Evolutionary conservation across 2,888 invertebrate species (phyloP).

Genomic region (Eugnorisma glareosa): DNA sequence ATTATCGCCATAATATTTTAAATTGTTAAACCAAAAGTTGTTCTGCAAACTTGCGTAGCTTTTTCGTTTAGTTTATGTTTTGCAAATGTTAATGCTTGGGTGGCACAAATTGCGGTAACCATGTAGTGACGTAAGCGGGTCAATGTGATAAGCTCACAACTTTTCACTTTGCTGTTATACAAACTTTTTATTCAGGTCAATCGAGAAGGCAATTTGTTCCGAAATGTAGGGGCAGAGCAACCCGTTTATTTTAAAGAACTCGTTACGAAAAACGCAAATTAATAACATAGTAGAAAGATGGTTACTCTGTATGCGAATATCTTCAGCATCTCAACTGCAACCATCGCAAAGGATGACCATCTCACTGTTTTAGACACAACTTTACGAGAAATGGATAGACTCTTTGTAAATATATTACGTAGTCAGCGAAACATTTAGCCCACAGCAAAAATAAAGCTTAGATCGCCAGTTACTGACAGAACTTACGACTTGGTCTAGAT

Average conservation of each 20-base stretch:
- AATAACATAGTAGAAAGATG: not conserved
- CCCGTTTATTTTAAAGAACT: not conserved
- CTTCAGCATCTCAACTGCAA: no score
- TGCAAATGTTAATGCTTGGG: not conserved
- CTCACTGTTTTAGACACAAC: not conserved
- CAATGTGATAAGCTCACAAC: constrained; percentile 1
- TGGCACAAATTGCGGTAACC: not conserved
- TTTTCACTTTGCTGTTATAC: not conserved
- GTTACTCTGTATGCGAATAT: no score
- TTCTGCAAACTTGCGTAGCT: not conserved
- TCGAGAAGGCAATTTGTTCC: not conserved
- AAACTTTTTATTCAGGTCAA: not conserved
- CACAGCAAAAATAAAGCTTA: not conserved
- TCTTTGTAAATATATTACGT: constrained; percentile 2
- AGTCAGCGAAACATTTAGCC: constrained; percentile 7
- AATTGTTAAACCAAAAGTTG: not conserved
- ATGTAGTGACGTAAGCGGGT: constrained; percentile 1
- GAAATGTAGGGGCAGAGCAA: not conserved
- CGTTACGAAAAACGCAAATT: not conserved
- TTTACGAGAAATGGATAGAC: constrained; percentile 11
- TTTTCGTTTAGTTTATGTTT: not conserved
- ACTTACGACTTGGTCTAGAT: not conserved
- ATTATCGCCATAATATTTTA: not conserved
- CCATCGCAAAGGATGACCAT: not conserved
- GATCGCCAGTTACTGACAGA: not conserved